These are phyloP conservation scores for Rhagologus leucostigma DNA, from an alignment of 2,113 vertebrate genomes.

Conservation along the genomic window DNA sequence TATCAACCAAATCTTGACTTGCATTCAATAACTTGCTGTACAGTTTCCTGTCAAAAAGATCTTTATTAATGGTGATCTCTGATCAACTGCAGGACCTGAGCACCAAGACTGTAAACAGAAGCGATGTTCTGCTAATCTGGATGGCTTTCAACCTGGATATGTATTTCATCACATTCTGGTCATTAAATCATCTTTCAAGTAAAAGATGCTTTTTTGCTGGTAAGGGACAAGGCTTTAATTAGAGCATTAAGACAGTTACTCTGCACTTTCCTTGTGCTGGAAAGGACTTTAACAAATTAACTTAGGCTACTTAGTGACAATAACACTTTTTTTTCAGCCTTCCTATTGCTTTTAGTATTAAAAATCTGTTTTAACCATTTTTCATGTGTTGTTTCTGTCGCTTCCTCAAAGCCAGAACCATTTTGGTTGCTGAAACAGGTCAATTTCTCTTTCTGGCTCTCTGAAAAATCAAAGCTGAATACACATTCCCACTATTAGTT, in stretches of 20 bases:
- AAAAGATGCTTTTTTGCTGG: not conserved
- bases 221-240: not conserved
- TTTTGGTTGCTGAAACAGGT: not conserved
- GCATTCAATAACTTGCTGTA: not conserved
- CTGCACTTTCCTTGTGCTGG: not conserved
- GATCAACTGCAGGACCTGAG: not conserved
- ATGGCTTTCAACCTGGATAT: not conserved
- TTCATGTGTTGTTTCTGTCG: not conserved
- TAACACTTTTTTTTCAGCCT: not conserved
- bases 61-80: not conserved
- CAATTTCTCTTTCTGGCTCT: not conserved
- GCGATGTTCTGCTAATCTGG: not conserved
- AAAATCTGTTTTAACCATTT: constrained; percentile 11
- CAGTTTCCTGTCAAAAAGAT: not conserved
- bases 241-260: not conserved
- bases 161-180: not conserved
- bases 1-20: not conserved
- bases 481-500: not conserved
- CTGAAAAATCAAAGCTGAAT: not conserved
- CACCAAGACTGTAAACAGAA: not conserved
- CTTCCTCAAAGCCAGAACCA: not conserved
- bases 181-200: not conserved
- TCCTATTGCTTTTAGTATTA: not conserved
- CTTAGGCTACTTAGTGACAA: not conserved
- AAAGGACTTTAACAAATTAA: not conserved